Percentiles rank a stretch among this genome's conserved stretches.
Conservation (phyloP, 2,888 invertebrate species). For the Sminthurides aquaticus region DNA sequence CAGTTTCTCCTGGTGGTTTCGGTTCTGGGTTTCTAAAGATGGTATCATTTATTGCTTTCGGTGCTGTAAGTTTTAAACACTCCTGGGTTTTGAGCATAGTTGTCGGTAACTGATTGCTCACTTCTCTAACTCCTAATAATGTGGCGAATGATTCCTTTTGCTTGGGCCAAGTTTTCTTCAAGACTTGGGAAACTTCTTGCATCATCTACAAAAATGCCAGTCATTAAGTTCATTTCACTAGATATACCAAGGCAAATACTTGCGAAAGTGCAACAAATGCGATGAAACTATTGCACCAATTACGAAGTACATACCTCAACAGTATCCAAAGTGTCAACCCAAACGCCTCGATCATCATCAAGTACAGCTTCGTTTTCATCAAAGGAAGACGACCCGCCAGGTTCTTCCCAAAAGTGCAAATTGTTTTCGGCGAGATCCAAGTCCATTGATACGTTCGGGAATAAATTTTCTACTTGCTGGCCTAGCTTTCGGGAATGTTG, state of each 20-base stretch:
- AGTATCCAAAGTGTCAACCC: not conserved
- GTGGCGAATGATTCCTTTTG: not conserved
- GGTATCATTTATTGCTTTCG: not conserved
- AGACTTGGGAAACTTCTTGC: not conserved
- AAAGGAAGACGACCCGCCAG: not conserved
- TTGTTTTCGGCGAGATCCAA: not conserved
- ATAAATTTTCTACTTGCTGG: not conserved
- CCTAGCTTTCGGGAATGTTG: not conserved
- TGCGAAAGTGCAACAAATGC: not conserved
- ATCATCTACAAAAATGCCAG: not conserved
- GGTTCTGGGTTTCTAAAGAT: not conserved
- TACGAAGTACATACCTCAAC: not conserved
- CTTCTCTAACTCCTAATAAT: not conserved
- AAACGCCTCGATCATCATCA: not conserved
- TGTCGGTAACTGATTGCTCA: not conserved
- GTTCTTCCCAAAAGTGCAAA: not conserved
- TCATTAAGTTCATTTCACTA: not conserved
- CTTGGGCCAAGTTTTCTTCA: slow-evolving; percentile 2
- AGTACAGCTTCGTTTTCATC: not conserved
- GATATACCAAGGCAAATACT: too few relatives aligned
- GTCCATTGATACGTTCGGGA: not conserved
- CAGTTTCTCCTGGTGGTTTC: not conserved
- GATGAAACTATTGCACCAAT: not conserved
- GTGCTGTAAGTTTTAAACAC: not conserved
- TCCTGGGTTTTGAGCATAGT: not conserved